phyloP scores from a whole-genome alignment of 2,888 invertebrate species.

The Panzeria rudis region DNA sequence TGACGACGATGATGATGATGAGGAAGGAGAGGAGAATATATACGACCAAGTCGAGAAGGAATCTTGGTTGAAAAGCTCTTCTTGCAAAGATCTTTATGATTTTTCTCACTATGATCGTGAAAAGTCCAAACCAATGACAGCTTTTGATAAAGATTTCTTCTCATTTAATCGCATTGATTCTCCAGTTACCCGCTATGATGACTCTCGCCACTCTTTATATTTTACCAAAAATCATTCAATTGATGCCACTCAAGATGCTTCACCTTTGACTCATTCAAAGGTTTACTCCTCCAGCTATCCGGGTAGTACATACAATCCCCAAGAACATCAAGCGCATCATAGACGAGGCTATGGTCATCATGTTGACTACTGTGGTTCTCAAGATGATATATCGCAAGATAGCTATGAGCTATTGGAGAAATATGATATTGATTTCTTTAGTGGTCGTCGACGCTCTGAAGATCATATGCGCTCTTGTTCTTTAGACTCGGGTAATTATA shows the following conservation, averaged over 20 bases:
- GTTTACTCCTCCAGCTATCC: slow-evolving; percentile 94
- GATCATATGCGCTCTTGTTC: slow-evolving; percentile 88
- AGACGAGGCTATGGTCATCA: slow-evolving; percentile 85
- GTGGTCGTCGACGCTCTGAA: slow-evolving; percentile 82
- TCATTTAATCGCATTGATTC: slow-evolving; percentile 86
- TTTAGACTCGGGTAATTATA: slow-evolving; percentile 90
- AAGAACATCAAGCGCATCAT: slow-evolving; percentile 79
- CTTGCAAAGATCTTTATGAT: slow-evolving; percentile 92
- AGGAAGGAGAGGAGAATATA: slow-evolving; percentile 78
- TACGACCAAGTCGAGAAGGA: slow-evolving; percentile 83
- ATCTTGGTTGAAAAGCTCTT: slow-evolving; percentile 91
- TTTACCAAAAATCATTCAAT: slow-evolving; percentile 87
- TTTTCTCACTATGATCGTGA: slow-evolving; percentile 87
- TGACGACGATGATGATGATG: slow-evolving; percentile 78
- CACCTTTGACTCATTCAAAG: slow-evolving; percentile 87
- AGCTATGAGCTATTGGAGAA: slow-evolving; percentile 94
- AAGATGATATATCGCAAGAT: slow-evolving; percentile 94
- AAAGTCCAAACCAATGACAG: slow-evolving; percentile 83
- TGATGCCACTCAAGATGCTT: slow-evolving; percentile 88
- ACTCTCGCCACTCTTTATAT: slow-evolving; percentile 87
- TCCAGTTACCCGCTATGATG: slow-evolving; percentile 90
- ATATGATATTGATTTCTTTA: slow-evolving; percentile 85
- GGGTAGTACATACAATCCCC: slow-evolving; percentile 88
- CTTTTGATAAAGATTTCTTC: slow-evolving; percentile 83
- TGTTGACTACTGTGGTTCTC: slow-evolving; percentile 86